Conservation (phyloP, 2,888 invertebrate species). For the Esperia sulphurella region DNA sequence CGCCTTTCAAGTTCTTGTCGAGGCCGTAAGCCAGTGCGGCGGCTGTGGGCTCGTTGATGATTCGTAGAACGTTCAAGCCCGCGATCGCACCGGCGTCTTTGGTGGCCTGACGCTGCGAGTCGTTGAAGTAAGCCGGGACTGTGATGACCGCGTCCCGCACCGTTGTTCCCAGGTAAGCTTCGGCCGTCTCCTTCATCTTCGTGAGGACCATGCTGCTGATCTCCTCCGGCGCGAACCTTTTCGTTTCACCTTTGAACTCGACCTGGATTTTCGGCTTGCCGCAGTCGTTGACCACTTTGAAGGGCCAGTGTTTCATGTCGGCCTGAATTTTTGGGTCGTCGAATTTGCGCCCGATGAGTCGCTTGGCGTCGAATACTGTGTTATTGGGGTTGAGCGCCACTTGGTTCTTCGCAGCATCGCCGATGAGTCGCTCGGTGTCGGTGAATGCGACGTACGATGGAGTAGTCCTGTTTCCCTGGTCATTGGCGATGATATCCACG, state of each 20-base stretch:
- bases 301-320: conserved; percentile 89
- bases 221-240: conserved; percentile 81
- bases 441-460: conserved; percentile 84
- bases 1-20: conserved; percentile 82
- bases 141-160: conserved; percentile 84
- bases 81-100: conserved; percentile 91
- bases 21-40: conserved; percentile 88
- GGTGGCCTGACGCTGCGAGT: conserved; percentile 64
- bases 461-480: conserved; percentile 81
- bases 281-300: conserved; percentile 79
- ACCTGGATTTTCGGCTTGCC: conserved; percentile 81
- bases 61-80: conserved; percentile 64
- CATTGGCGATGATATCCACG: conserved; percentile 81
- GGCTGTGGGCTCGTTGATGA: conserved; percentile 89
- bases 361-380: conserved; percentile 83
- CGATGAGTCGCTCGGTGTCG: conserved; percentile 79
- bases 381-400: conserved; percentile 83
- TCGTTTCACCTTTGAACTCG: conserved; percentile 78
- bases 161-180: conserved; percentile 48
- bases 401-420: conserved; percentile 82
- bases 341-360: conserved; percentile 85
- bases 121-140: conserved; percentile 25
- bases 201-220: conserved; percentile 82
- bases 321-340: conserved; percentile 83
- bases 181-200: too few relatives aligned